phyloP scores from a whole-genome alignment of 1,140 invertebrate genomes.

The Tetranychus urticae region DNA sequence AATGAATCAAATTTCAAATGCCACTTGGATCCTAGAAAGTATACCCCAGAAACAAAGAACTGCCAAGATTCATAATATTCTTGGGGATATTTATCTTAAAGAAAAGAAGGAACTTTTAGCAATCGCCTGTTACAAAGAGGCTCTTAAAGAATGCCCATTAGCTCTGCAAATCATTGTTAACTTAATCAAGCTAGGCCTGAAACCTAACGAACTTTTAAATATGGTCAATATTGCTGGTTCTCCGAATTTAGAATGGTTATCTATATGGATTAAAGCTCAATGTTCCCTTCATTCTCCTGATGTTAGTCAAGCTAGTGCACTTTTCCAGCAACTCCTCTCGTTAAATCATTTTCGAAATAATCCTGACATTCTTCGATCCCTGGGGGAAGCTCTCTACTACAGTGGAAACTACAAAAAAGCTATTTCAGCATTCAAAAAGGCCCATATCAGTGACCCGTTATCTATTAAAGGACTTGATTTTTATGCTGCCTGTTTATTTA shows the following conservation, averaged over 20 bases:
- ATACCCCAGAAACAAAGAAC: constrained; percentile 41
- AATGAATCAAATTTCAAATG: constrained; percentile 34
- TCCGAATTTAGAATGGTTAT: constrained; percentile 27
- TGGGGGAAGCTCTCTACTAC: constrained; percentile 40
- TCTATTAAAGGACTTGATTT: constrained; percentile 29
- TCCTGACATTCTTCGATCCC: constrained; percentile 31
- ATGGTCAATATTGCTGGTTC: constrained; percentile 29
- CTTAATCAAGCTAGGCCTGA: constrained; percentile 37
- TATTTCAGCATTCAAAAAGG: constrained; percentile 21
- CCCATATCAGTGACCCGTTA: constrained; percentile 28
- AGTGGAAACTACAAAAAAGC: constrained; percentile 25
- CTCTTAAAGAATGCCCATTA: constrained; percentile 44
- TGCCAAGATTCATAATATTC: constrained; percentile 39
- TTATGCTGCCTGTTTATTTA: constrained; percentile 23
- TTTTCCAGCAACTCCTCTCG: neutral
- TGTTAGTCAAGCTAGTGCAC: neutral
- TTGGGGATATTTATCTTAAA: constrained; percentile 42
- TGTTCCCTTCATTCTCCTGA: neutral
- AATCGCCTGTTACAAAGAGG: constrained; percentile 44
- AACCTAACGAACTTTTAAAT: constrained; percentile 35
- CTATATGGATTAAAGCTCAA: constrained; percentile 1
- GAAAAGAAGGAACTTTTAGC: constrained; percentile 43
- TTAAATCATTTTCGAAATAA: neutral
- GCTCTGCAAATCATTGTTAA: constrained; percentile 41
- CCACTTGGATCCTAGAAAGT: constrained; percentile 36